A percentile compares a stretch with the other conserved stretches of the same genome.
These are phyloP conservation scores for Pyrgilauda ruficollis DNA, from an alignment of 2,113 vertebrate species.

Conservation along the genomic window DNA sequence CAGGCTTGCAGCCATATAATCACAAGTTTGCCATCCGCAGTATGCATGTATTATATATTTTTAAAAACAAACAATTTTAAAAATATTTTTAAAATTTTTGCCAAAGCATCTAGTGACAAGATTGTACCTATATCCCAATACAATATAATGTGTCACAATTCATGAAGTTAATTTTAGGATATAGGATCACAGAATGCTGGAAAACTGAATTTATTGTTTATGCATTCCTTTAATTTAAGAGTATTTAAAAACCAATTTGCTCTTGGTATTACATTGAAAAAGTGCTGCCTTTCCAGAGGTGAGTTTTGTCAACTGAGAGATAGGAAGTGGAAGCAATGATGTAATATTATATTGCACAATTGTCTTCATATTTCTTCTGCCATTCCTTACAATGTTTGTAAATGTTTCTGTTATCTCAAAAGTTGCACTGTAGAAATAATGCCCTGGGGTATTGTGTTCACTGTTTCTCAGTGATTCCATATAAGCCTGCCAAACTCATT, in stretches of 20 bases:
- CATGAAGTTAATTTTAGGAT: background rate
- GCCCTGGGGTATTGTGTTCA: background rate
- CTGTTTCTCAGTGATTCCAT: background rate
- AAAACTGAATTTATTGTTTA: background rate
- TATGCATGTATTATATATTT: background rate
- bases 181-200: background rate
- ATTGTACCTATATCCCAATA: background rate
- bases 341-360: background rate
- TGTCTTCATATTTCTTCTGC: background rate
- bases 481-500: background rate
- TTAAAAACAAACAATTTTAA: background rate
- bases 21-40: background rate
- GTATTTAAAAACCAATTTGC: background rate
- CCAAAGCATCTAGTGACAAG: background rate
- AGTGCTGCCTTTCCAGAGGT: background rate
- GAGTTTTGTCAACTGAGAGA: background rate
- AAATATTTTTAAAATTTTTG: background rate
- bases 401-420: background rate
- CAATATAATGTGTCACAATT: background rate
- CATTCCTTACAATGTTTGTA: background rate
- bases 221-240: background rate
- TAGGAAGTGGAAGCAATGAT: background rate
- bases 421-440: background rate
- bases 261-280: background rate
- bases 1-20: background rate